A percentile compares a stretch with the other conserved stretches of the same genome.
Evolutionary conservation across 2,797 vertebrate genomes (phyloP).

Genomic region (Ctenochaetus hawaiiensis): DNA sequence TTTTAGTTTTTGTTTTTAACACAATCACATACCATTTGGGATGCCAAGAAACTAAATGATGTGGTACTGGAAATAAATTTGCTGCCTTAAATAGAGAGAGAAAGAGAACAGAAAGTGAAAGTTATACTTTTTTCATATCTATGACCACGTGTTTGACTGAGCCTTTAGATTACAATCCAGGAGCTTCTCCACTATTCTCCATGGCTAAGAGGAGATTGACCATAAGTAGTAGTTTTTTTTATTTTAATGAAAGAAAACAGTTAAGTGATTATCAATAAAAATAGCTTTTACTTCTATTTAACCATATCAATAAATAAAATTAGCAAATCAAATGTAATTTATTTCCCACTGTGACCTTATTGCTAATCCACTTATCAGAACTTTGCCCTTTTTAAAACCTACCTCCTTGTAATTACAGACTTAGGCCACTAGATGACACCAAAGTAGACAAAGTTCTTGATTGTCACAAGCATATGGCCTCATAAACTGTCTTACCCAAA

Average conservation of each 20-base stretch:
- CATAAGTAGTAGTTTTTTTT: neutral
- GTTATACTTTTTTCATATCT: neutral
- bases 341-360: neutral
- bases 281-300: neutral
- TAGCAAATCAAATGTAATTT: neutral
- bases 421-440: conserved; percentile 63
- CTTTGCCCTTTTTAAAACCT: neutral
- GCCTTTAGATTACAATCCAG: neutral
- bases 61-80: neutral
- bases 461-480: neutral
- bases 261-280: neutral
- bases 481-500: neutral
- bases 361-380: neutral
- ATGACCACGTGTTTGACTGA: conserved; percentile 1
- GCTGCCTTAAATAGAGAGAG: neutral
- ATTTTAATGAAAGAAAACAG: neutral
- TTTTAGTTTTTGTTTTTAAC: neutral
- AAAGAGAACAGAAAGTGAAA: neutral
- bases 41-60: conserved; percentile 1
- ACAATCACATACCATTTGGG: neutral
- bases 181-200: neutral
- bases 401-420: conserved; percentile 8
- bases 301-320: neutral
- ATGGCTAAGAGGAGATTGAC: neutral
- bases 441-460: conserved; percentile 34